phyloP scores from a whole-genome alignment of 2,888 invertebrate genomes.

The Meta bourneti region DNA sequence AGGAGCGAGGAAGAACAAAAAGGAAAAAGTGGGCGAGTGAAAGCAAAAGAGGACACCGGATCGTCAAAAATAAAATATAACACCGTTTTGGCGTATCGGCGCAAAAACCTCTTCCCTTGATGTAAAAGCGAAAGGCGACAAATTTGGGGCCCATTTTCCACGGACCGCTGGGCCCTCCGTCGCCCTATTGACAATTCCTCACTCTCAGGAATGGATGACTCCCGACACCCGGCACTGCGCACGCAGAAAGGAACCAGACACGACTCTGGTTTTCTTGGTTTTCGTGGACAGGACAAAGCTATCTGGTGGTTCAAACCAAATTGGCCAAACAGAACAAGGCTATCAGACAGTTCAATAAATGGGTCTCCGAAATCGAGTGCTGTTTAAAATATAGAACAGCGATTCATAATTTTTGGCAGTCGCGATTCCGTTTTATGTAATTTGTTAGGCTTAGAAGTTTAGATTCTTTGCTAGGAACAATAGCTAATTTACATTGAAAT shows the following conservation, averaged over 20 bases:
- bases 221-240: slow-evolving; percentile 12
- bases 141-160: slow-evolving; percentile 73
- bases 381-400: no score
- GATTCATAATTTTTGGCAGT: no score
- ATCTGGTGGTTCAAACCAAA: no score
- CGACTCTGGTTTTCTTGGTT: neutral
- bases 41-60: slow-evolving; percentile 4
- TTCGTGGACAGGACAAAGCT: no score
- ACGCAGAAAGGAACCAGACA: slow-evolving; percentile 56
- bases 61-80: slow-evolving; percentile 65
- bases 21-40: slow-evolving; percentile 32
- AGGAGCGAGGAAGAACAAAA: slow-evolving; percentile 31
- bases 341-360: no score
- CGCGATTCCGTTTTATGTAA: no score
- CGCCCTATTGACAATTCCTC: slow-evolving; percentile 75
- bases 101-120: slow-evolving; percentile 56
- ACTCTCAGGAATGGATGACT: slow-evolving; percentile 67
- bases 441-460: no score
- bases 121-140: slow-evolving; percentile 72
- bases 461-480: no score
- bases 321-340: neutral
- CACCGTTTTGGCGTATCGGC: slow-evolving; percentile 68
- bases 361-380: no score
- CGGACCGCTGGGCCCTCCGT: slow-evolving; percentile 53
- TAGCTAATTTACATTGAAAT: no score